phyloP scores from a whole-genome alignment of 2,113 vertebrate genomes.

The Malurus cyaneus region DNA sequence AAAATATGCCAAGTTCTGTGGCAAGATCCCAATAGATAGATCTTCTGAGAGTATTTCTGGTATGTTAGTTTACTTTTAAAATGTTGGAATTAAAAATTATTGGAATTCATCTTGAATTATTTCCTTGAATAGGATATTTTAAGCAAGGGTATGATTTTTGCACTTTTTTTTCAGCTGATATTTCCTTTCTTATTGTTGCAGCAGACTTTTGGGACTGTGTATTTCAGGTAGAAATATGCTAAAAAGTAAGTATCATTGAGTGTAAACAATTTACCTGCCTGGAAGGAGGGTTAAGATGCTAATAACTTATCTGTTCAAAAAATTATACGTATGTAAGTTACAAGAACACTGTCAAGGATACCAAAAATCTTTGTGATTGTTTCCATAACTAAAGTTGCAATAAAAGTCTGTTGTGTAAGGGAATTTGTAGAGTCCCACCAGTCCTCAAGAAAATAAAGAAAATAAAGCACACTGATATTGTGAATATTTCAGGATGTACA shows the following conservation, averaged over 20 bases:
- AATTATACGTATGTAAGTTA: neutral
- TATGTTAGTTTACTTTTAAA: neutral
- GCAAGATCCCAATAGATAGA: neutral
- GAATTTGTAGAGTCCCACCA: neutral
- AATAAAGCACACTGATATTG: neutral
- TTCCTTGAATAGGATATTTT: neutral
- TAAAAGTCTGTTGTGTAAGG: neutral
- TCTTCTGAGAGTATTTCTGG: neutral
- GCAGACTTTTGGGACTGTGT: fast-evolving
- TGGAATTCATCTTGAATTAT: neutral
- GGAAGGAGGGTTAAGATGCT: neutral
- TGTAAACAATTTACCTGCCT: neutral
- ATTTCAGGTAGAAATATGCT: neutral
- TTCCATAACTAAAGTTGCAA: neutral
- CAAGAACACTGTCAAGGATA: neutral
- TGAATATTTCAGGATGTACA: neutral
- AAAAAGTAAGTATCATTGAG: neutral
- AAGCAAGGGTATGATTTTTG: neutral
- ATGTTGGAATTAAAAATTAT: neutral
- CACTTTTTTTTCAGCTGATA: neutral
- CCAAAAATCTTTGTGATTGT: neutral
- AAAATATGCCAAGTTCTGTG: neutral
- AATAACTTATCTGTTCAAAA: neutral
- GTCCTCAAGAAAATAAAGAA: neutral
- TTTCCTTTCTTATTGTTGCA: neutral